A percentile compares a stretch with the other conserved stretches of the same genome.
These are phyloP conservation scores for Lamellibrachia satsuma DNA, from an alignment of 2,888 invertebrate genomes.

Conservation along the genomic window DNA sequence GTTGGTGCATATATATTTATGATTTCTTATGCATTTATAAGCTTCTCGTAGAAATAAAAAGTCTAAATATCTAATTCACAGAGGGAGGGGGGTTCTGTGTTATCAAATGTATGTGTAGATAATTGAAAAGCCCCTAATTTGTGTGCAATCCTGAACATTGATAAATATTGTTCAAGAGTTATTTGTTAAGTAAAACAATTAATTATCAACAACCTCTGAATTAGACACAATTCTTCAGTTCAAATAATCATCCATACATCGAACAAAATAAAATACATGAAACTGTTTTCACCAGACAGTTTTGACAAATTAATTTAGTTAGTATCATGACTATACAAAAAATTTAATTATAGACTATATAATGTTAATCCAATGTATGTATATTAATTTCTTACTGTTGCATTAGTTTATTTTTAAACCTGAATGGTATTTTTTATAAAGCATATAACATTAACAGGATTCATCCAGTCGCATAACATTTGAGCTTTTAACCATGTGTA, in stretches of 20 bases:
- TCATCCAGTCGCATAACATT: background rate
- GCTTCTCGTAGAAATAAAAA: background rate
- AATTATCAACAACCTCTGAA: background rate
- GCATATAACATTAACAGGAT: no score
- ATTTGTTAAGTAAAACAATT: background rate
- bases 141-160: background rate
- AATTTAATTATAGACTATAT: no score
- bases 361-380: no score
- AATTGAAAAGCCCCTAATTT: background rate
- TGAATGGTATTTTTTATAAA: no score
- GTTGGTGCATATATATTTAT: background rate
- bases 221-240: no score
- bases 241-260: no score
- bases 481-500: background rate
- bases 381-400: no score
- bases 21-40: background rate
- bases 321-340: no score
- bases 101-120: background rate
- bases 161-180: background rate
- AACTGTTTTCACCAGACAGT: no score
- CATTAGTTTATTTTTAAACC: no score
- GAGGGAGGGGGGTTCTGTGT: background rate
- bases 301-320: no score
- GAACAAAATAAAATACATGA: no score
- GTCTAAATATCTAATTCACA: background rate